Evolutionary conservation across 2,797 vertebrate species (phyloP).

Genomic region (Apogon talboti): DNA sequence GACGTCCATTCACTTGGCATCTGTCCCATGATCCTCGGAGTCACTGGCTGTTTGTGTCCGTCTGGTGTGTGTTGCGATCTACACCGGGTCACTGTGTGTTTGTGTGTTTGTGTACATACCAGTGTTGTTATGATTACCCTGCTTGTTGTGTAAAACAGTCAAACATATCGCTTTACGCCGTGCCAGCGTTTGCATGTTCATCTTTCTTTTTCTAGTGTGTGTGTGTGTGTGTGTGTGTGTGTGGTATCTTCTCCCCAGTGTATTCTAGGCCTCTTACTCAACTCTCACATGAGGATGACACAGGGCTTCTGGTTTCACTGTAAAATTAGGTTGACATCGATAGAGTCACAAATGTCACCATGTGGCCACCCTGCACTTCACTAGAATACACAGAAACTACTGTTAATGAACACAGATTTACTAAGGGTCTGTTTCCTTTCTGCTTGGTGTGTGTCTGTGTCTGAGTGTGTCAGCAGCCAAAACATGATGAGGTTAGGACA

Average conservation of each 20-base stretch:
- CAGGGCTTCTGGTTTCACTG: conserved; percentile 83
- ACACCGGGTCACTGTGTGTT: conserved; percentile 7
- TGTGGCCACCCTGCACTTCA: conserved; percentile 58
- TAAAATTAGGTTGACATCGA: conserved; percentile 82
- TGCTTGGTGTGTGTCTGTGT: conserved; percentile 6
- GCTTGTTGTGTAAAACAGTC: conserved; percentile 23
- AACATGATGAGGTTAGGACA: conserved; percentile 23
- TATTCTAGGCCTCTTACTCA: conserved; percentile 84
- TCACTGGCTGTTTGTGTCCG: conserved; percentile 35
- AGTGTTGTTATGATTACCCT: background rate
- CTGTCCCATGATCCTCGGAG: conserved; percentile 57
- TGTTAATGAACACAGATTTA: conserved; percentile 32
- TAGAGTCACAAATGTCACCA: conserved; percentile 79
- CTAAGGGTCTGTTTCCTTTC: conserved; percentile 32
- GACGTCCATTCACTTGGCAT: conserved; percentile 66
- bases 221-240: conserved; percentile 31
- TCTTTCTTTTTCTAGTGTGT: conserved; percentile 22
- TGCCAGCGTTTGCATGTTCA: conserved; percentile 11
- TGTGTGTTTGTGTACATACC: conserved; percentile 18
- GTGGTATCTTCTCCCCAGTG: conserved; percentile 64
- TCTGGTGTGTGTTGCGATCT: conserved; percentile 48
- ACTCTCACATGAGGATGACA: conserved; percentile 84
- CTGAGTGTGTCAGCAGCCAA: conserved; percentile 27
- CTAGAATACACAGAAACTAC: conserved; percentile 58
- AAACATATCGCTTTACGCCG: background rate